Evolutionary conservation across 2,888 invertebrate species (phyloP).

Genomic region (Microctonus hyperodae): DNA sequence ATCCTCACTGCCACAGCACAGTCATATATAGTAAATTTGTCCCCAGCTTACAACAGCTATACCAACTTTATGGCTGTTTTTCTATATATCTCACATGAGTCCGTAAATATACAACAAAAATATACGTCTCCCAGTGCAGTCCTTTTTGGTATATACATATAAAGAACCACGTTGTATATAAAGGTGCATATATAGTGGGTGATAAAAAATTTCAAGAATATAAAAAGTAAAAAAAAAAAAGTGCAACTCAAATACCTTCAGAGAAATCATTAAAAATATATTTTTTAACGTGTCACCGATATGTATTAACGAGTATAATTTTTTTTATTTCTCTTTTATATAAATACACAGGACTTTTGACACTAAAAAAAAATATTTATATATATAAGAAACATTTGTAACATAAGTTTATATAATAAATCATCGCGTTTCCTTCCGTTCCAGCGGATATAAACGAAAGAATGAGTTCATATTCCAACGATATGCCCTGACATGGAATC

Average conservation of each 20-base stretch:
- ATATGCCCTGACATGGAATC: constrained; percentile 44
- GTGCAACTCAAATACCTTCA: not conserved
- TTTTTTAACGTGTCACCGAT: not conserved
- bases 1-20: constrained; percentile 34
- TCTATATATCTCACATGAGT: not conserved
- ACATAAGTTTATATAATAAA: constrained; percentile 13
- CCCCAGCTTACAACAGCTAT: not conserved
- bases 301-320: not conserved
- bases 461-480: constrained; percentile 53
- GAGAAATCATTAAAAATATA: not conserved
- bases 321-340: not conserved
- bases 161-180: not conserved
- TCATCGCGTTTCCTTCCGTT: constrained; percentile 21
- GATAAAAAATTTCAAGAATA: not conserved
- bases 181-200: not conserved
- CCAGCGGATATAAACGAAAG: constrained; percentile 41
- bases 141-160: not conserved
- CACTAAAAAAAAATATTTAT: not conserved
- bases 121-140: not conserved
- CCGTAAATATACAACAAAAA: not conserved
- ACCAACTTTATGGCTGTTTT: constrained; percentile 18
- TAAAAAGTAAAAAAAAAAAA: not conserved
- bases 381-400: not conserved
- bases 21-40: not conserved
- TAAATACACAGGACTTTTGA: not conserved